These are phyloP conservation scores for Platanista minor DNA, from an alignment of 2,113 vertebrate species.

Conservation along the genomic window DNA sequence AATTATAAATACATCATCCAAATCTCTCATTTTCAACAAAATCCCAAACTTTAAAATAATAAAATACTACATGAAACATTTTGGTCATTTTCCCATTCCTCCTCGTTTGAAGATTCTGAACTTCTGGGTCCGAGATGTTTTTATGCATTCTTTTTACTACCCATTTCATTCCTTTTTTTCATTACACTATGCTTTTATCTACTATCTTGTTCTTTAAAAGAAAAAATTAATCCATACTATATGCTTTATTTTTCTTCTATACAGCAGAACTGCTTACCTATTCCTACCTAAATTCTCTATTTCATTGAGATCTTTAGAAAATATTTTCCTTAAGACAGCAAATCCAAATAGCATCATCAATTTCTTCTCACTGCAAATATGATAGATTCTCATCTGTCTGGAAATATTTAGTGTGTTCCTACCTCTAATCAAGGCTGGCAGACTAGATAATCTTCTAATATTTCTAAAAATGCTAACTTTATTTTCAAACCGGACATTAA, in stretches of 20 bases:
- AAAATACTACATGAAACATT: neutral
- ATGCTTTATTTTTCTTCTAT: neutral
- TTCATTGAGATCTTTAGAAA: neutral
- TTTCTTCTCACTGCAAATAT: neutral
- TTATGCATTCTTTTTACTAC: neutral
- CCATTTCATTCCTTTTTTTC: neutral
- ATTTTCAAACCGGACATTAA: slow-evolving; percentile 33
- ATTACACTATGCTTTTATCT: neutral
- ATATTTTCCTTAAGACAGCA: neutral
- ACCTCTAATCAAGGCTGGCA: neutral
- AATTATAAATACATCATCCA: neutral
- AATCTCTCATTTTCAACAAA: neutral
- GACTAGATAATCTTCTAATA: neutral
- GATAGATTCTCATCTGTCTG: neutral
- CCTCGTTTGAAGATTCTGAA: neutral
- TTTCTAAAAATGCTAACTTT: slow-evolving; percentile 40
- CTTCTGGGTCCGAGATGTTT: neutral
- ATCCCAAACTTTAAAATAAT: neutral
- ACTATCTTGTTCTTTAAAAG: neutral
- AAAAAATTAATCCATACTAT: neutral
- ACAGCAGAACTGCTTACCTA: neutral
- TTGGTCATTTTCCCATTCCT: neutral
- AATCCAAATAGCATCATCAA: neutral
- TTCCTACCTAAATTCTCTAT: neutral
- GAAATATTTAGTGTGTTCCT: neutral